These are phyloP conservation scores for Gallinago solitaria DNA, from an alignment of 2,797 vertebrate species.

Conservation along the genomic window DNA sequence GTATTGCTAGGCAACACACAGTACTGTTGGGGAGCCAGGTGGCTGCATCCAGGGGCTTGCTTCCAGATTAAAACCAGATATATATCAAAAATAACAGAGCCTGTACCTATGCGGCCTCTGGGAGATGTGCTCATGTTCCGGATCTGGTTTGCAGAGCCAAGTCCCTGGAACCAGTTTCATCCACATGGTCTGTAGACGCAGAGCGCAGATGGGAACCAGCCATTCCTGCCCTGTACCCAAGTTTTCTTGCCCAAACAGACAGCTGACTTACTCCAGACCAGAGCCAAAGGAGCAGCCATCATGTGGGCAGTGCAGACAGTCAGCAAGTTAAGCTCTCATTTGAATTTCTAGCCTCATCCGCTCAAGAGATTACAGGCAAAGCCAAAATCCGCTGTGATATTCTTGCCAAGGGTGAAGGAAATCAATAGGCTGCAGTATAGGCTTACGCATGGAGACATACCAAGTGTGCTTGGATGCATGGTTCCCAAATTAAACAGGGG, in stretches of 20 bases:
- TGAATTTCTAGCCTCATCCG: conserved; percentile 40
- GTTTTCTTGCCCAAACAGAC: background rate
- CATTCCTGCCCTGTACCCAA: background rate
- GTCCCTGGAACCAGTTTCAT: conserved; percentile 24
- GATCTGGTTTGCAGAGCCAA: conserved; percentile 26
- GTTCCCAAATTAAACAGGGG: conserved; percentile 55
- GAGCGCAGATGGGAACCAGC: background rate
- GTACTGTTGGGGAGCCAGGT: background rate
- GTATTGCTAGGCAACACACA: background rate
- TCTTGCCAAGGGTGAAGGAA: conserved; percentile 52
- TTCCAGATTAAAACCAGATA: conserved; percentile 56
- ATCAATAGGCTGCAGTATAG: conserved; percentile 54
- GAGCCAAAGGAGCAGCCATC: conserved; percentile 37
- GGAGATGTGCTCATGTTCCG: background rate
- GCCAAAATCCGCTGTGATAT: conserved; percentile 26
- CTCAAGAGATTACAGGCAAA: conserved; percentile 52
- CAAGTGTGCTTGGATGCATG: conserved; percentile 49
- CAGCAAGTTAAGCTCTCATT: conserved; percentile 5
- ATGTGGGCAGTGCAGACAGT: background rate
- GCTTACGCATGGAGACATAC: conserved; percentile 1
- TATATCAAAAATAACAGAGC: conserved; percentile 20
- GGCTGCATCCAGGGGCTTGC: conserved; percentile 2
- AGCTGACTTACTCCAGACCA: background rate
- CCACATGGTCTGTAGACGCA: background rate
- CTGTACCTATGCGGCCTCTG: conserved; percentile 22